Evolutionary conservation across 1,140 invertebrate genomes (phyloP).

Genomic region (Apis cerana): DNA sequence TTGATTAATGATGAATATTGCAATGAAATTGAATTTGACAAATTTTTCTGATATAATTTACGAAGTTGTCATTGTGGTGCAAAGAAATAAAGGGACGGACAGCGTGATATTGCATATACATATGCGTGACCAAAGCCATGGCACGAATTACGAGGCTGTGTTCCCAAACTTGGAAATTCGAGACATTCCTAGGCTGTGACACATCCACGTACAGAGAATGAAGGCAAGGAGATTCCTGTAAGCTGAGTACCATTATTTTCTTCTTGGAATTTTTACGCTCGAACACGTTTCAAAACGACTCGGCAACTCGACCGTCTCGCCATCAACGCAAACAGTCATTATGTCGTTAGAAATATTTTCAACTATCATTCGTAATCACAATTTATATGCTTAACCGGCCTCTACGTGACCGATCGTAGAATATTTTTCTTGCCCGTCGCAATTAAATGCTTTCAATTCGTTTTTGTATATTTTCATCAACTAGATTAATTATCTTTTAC

Average conservation of each 20-base stretch:
- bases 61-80: not conserved
- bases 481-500: not conserved
- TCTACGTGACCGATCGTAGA: constrained; percentile 40
- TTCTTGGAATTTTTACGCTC: constrained; percentile 54
- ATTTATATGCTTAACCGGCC: constrained; percentile 49
- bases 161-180: constrained; percentile 70
- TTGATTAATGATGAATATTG: too few species aligned
- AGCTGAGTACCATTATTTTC: constrained; percentile 52
- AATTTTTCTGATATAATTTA: not conserved
- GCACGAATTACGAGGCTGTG: constrained; percentile 62
- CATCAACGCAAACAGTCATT: constrained; percentile 40
- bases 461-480: not conserved
- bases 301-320: constrained; percentile 31
- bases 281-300: constrained; percentile 39
- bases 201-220: constrained; percentile 40
- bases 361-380: constrained; percentile 55
- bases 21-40: not conserved
- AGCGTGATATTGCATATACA: constrained; percentile 55
- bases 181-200: constrained; percentile 59
- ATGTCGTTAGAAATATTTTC: constrained; percentile 59
- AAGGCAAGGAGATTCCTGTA: constrained; percentile 59
- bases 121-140: constrained; percentile 48
- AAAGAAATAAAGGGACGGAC: constrained; percentile 28
- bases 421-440: constrained; percentile 12
- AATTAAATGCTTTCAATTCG: constrained; percentile 35